phyloP scores from a whole-genome alignment of 1,140 invertebrate genomes.

The Ceratosolen solmsi region DNA sequence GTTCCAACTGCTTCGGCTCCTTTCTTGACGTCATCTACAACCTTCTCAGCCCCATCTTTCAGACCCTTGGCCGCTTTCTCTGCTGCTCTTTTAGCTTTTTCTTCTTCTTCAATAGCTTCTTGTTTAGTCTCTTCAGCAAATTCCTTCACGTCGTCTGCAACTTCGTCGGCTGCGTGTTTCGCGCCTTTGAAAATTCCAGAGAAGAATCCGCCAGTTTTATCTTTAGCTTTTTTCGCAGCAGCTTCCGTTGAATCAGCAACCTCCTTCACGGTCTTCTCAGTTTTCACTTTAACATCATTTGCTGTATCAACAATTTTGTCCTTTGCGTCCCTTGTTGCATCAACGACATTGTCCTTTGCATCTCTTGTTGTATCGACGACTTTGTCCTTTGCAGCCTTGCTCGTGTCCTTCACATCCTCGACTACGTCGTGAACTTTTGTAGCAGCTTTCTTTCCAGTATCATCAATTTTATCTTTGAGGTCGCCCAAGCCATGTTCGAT shows the following conservation, averaged over 20 bases:
- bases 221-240: constrained; percentile 36
- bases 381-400: not conserved
- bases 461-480: not conserved
- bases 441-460: not conserved
- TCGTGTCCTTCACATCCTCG: constrained; percentile 34
- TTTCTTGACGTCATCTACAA: constrained; percentile 39
- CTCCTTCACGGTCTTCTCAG: not conserved
- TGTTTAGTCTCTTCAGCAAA: constrained; percentile 58
- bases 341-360: constrained; percentile 34
- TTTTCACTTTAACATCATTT: constrained; percentile 24
- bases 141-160: constrained; percentile 61
- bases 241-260: constrained; percentile 53
- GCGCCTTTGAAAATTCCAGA: constrained; percentile 61
- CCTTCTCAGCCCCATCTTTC: constrained; percentile 34
- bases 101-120: constrained; percentile 49
- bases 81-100: constrained; percentile 35
- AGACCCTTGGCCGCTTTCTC: constrained; percentile 45
- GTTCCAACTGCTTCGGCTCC: constrained; percentile 12
- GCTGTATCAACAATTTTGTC: not conserved
- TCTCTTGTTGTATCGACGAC: constrained; percentile 39
- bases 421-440: constrained; percentile 24
- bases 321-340: not conserved
- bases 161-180: constrained; percentile 62
- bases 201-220: constrained; percentile 42
- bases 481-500: constrained; percentile 10